Conservation (phyloP, 2,113 vertebrate genomes). For the Archilochus colubris region DNA sequence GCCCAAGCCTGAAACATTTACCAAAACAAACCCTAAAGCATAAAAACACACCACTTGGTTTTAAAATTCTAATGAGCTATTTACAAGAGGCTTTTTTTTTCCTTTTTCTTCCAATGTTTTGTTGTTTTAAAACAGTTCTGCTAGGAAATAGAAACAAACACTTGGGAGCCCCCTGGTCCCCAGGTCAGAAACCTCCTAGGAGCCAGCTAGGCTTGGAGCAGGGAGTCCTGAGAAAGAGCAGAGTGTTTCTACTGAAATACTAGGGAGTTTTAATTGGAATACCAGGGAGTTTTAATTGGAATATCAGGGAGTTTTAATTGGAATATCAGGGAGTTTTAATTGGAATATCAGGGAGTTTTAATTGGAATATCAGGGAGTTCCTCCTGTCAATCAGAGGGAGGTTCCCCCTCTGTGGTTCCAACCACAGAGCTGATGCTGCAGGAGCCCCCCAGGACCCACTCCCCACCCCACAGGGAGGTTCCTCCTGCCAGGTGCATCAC, state of each 20-base stretch:
- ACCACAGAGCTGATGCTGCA: not conserved
- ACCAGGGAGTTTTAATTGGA: no score
- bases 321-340: no score
- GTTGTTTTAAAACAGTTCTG: not conserved
- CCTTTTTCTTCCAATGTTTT: not conserved
- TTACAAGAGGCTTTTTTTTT: not conserved
- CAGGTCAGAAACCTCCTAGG: rapidly evolving
- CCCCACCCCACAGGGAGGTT: no score
- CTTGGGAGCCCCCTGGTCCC: not conserved
- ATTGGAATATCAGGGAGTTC: no score
- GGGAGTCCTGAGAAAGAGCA: not conserved
- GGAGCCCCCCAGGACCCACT: rapidly evolving
- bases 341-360: no score
- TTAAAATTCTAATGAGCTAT: not conserved
- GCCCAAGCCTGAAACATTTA: not conserved
- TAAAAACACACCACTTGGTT: not conserved
- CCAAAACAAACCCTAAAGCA: not conserved
- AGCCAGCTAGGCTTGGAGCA: no score
- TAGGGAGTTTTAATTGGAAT: no score
- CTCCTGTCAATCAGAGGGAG: no score
- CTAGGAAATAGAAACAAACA: not conserved
- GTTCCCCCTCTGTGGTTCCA: no score
- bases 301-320: no score
- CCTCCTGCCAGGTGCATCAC: not conserved
- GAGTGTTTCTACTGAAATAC: no score